Percentiles rank a stretch among this genome's conserved stretches.
phyloP scores from a whole-genome alignment of 2,888 invertebrate genomes.

The Chironomus riparius region DNA sequence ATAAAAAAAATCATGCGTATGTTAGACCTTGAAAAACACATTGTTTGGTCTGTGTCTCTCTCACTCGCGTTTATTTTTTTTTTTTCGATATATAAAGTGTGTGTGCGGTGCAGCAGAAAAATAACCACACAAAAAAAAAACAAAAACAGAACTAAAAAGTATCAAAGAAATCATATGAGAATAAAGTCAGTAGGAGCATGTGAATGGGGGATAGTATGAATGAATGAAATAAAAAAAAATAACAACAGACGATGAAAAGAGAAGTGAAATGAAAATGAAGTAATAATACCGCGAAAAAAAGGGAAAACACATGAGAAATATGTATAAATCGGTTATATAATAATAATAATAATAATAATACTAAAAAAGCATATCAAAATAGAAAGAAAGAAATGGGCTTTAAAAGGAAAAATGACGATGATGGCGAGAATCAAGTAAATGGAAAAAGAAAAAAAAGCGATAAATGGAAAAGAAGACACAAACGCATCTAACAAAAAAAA shows the following conservation, averaged over 20 bases:
- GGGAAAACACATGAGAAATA: conserved; percentile 14
- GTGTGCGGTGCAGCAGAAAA: neutral
- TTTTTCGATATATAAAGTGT: neutral
- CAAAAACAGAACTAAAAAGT: neutral
- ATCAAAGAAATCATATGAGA: conserved; percentile 13
- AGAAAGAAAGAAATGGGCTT: conserved; percentile 19
- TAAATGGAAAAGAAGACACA: conserved; percentile 6
- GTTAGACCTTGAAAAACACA: conserved; percentile 18
- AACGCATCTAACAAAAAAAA: conserved; percentile 20
- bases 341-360: neutral
- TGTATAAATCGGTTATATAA: conserved; percentile 20
- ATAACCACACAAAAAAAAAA: no score
- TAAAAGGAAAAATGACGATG: neutral
- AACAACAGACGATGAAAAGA: neutral
- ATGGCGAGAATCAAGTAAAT: conserved; percentile 1
- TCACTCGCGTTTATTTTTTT: neutral
- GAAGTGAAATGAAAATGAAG: conserved; percentile 17
- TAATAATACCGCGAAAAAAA: neutral
- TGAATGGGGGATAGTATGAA: neutral
- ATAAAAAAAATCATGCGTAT: neutral
- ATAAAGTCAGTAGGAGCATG: neutral
- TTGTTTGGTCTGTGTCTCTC: neutral
- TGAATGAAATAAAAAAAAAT: conserved; percentile 7
- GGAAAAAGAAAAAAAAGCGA: conserved; percentile 11
- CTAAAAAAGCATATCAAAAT: conserved; percentile 6